These are phyloP conservation scores for Rhimphoctona megacephalus DNA, from an alignment of 2,888 invertebrate genomes.

Conservation along the genomic window DNA sequence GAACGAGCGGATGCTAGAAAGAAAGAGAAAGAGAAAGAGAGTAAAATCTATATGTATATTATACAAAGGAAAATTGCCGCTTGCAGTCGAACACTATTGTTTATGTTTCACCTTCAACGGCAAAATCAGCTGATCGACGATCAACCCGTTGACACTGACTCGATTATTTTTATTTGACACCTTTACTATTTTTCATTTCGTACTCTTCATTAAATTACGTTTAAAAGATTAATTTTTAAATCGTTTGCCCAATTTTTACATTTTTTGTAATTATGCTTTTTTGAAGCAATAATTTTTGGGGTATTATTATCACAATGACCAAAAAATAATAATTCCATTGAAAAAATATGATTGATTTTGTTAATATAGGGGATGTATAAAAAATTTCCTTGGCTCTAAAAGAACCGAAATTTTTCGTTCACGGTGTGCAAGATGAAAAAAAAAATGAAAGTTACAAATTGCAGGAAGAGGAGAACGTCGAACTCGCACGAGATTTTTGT, in stretches of 20 bases:
- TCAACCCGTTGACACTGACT: conserved; percentile 15
- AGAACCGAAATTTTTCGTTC: conserved; percentile 29
- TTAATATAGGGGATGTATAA: background rate
- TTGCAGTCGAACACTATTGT: conserved; percentile 48
- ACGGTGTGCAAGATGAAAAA: conserved; percentile 32
- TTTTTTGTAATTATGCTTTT: background rate
- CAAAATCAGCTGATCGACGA: conserved; percentile 33
- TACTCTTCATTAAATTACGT: background rate
- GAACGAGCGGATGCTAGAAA: conserved; percentile 64
- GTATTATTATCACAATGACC: too few relatives aligned
- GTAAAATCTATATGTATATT: background rate
- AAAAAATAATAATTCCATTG: background rate
- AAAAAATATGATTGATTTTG: background rate
- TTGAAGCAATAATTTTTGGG: background rate
- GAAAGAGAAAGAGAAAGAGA: conserved; percentile 46
- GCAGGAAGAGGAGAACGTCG: conserved; percentile 41
- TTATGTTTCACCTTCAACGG: conserved; percentile 51
- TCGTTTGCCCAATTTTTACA: background rate
- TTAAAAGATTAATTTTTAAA: background rate
- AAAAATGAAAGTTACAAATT: conserved; percentile 41
- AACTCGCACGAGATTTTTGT: conserved; percentile 28
- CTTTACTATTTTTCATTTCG: conserved; percentile 2
- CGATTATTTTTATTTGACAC: conserved; percentile 19
- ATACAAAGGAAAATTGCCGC: conserved; percentile 6
- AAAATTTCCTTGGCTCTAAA: background rate